Base-by-base conservation (phyloP, 2,797 vertebrate genomes). In the Falco peregrinus region DNA sequence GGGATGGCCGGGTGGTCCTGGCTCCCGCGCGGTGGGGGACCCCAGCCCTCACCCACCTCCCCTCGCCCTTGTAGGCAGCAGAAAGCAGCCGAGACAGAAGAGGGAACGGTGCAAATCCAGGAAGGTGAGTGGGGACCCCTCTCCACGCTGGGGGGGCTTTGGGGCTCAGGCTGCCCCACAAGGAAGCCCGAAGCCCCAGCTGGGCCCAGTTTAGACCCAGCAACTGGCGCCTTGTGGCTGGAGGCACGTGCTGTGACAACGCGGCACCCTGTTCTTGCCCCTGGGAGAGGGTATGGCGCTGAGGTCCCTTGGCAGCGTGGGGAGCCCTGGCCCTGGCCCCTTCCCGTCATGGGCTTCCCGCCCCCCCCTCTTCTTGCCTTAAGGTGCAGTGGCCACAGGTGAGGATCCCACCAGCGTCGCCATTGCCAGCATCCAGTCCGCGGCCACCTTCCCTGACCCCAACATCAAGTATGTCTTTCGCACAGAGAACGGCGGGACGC, bases 391-490 rank as follows among this genome's bases (percentile, higher is more conserved):
- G 69, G 99, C 99, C 78, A 99, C 99, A 9, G 98, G 99, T 16
- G 99, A 99, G 81, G 99, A 99, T 90, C 98, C 99, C 37, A 98
- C 99, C 91, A 98, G 98, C 16, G 98, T 98, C 33, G 99, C 99
- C 60, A 99, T 99, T 24, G 98, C 99, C 83, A 98, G 98, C 93
- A 99, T 99, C 89, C 99, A 99, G 96, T 99, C 99, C 11, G 98
- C 99, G 1, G 98, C 99, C 88, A 99, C 99, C 17, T 99, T 99
- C 96, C 97, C 98, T 1, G 99, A 99, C 92, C 99, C 99, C 92
- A 98, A 98, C 94, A 98, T 99, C 97, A 99, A 99, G 93, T 99
- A 99, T 97, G 98, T 99, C 53, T 99, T 99, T 95, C 99, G 99
- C 97, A 99, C 99, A 31, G 99, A 99, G 96, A 99, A 98, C 94